These are phyloP conservation scores for Gallinago nigripennis DNA, from an alignment of 2,797 vertebrate genomes.

Conservation along the genomic window DNA sequence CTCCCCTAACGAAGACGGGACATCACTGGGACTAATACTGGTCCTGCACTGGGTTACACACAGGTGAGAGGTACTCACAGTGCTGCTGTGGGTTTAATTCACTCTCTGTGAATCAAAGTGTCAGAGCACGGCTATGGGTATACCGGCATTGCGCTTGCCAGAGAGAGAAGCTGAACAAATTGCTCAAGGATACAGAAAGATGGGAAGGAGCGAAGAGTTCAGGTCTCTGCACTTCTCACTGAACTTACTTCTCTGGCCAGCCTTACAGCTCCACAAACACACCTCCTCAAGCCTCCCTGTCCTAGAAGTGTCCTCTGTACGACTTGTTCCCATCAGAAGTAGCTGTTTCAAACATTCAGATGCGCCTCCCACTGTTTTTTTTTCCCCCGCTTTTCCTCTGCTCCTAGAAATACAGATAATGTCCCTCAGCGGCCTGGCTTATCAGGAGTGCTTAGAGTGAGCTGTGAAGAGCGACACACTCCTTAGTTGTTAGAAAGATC, in stretches of 20 bases:
- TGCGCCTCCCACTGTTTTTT: not conserved
- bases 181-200: not conserved
- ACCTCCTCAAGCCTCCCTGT: not conserved
- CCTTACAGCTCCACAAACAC: not conserved
- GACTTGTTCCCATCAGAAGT: not conserved
- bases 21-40: too few relatives aligned
- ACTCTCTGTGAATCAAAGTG: not conserved
- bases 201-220: not conserved
- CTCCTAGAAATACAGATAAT: not conserved
- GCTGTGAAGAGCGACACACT: not conserved
- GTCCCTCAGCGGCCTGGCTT: not conserved
- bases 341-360: not conserved
- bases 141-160: not conserved
- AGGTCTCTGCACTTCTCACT: not conserved
- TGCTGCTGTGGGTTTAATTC: not conserved
- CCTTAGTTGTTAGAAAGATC: constrained; percentile 14
- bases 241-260: not conserved
- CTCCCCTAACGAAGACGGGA: rapidly evolving
- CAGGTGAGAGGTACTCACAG: rapidly evolving
- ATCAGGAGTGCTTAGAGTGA: not conserved
- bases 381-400: not conserved
- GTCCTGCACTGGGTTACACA: not conserved
- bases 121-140: not conserved
- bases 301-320: not conserved
- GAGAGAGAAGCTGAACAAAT: not conserved